Conservation (phyloP, 2,113 vertebrate species). For the Gavialis gangeticus region DNA sequence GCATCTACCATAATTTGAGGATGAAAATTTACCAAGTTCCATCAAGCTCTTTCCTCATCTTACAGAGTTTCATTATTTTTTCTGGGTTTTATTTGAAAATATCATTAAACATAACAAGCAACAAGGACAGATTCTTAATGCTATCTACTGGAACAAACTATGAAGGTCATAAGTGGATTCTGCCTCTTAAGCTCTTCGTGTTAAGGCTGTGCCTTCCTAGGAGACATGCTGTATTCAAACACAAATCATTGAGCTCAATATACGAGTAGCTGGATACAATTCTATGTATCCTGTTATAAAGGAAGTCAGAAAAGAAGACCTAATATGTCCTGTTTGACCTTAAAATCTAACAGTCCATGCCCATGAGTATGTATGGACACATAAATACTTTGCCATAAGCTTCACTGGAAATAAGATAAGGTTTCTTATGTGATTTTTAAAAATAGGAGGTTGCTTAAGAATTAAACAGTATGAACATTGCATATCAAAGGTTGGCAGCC, state of each 20-base stretch:
- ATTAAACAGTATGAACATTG: background rate
- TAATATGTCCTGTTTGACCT: rapidly evolving
- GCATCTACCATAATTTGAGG: background rate
- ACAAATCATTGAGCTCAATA: background rate
- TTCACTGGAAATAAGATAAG: background rate
- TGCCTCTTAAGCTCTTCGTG: background rate
- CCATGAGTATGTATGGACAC: rapidly evolving
- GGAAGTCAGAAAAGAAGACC: background rate
- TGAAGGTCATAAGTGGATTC: background rate
- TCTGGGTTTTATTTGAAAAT: background rate
- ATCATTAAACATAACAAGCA: background rate
- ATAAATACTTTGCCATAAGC: background rate
- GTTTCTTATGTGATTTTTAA: background rate
- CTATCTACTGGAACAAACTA: background rate
- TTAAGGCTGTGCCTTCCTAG: background rate
- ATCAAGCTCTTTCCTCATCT: rapidly evolving
- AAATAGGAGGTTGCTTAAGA: background rate
- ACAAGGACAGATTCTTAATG: background rate
- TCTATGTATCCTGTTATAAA: background rate
- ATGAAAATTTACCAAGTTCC: background rate
- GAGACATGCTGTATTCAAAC: background rate
- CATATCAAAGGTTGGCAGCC: no score
- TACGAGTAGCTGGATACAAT: rapidly evolving
- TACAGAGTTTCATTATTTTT: background rate
- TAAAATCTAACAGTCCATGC: rapidly evolving